A percentile compares a stretch with the other conserved stretches of the same genome.
Evolutionary conservation across 2,888 invertebrate species (phyloP).

Genomic region (Drosophila colorata): DNA sequence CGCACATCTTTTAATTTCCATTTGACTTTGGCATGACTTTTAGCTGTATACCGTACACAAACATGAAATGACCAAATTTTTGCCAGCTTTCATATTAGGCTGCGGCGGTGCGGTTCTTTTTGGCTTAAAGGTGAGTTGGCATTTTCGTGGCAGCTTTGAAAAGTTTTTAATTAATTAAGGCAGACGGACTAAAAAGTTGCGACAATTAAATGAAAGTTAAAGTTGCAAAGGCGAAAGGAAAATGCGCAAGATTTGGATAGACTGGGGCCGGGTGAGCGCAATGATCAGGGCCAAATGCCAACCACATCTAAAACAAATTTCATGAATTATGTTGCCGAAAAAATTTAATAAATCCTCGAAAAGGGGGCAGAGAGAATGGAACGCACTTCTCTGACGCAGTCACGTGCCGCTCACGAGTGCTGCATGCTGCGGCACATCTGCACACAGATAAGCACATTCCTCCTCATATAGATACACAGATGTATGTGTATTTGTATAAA

Average conservation of each 20-base stretch:
- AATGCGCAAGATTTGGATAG: slow-evolving; percentile 9
- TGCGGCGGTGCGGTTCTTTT: slow-evolving; percentile 22
- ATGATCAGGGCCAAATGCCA: slow-evolving; percentile 36
- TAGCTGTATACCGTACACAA: slow-evolving; percentile 10
- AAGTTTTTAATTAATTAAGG: slow-evolving; percentile 77
- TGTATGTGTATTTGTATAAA: slow-evolving; percentile 15
- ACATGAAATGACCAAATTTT: slow-evolving; percentile 52
- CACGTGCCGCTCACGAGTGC: slow-evolving; percentile 59
- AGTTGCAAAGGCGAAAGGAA: slow-evolving; percentile 42
- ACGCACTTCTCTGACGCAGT: slow-evolving; percentile 66
- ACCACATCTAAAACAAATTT: slow-evolving; percentile 68
- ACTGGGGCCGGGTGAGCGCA: background rate
- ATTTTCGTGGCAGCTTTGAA: slow-evolving; percentile 45
- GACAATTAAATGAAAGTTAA: slow-evolving; percentile 73
- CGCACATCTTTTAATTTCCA: slow-evolving; percentile 56
- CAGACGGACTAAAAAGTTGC: slow-evolving; percentile 64
- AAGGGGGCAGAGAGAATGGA: slow-evolving; percentile 10
- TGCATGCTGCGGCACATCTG: slow-evolving; percentile 56
- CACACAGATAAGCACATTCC: slow-evolving; percentile 40
- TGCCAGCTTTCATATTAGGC: slow-evolving; percentile 30
- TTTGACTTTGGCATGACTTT: slow-evolving; percentile 66
- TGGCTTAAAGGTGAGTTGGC: slow-evolving; percentile 54
- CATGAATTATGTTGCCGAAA: slow-evolving; percentile 48
- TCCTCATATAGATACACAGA: slow-evolving; percentile 15
- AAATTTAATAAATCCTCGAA: slow-evolving; percentile 65